These are phyloP conservation scores for Graptemys geographica DNA, from an alignment of 2,797 vertebrate genomes.

Conservation along the genomic window DNA sequence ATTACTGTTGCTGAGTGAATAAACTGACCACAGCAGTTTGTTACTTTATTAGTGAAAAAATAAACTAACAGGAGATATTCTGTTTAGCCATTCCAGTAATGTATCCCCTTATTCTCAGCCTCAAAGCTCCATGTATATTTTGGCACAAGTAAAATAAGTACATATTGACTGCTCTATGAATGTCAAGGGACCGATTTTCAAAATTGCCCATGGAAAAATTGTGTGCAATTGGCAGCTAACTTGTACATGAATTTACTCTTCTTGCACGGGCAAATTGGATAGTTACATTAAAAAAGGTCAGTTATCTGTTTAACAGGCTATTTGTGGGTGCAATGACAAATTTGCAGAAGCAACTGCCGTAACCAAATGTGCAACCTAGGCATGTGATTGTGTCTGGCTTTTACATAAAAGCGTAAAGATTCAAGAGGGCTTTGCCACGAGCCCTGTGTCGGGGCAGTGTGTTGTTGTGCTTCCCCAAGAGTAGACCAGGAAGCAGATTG, in stretches of 20 bases:
- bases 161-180: background rate
- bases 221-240: background rate
- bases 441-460: background rate
- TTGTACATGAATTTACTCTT: background rate
- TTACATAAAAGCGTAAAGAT: background rate
- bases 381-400: background rate
- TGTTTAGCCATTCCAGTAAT: background rate
- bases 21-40: background rate
- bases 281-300: background rate
- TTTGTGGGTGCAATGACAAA: background rate
- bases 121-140: background rate
- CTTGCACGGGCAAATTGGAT: background rate
- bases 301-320: background rate
- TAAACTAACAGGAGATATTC: background rate
- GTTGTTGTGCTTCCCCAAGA: background rate
- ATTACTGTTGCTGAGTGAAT: background rate
- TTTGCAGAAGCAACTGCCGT: background rate
- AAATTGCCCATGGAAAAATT: background rate
- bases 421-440: background rate
- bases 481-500: accelerated
- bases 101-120: background rate
- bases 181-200: background rate
- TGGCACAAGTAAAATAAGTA: background rate
- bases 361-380: background rate
- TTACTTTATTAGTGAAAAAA: background rate